Base-by-base conservation (phyloP, 2,888 invertebrate genomes). In the Germaria angustata region DNA sequence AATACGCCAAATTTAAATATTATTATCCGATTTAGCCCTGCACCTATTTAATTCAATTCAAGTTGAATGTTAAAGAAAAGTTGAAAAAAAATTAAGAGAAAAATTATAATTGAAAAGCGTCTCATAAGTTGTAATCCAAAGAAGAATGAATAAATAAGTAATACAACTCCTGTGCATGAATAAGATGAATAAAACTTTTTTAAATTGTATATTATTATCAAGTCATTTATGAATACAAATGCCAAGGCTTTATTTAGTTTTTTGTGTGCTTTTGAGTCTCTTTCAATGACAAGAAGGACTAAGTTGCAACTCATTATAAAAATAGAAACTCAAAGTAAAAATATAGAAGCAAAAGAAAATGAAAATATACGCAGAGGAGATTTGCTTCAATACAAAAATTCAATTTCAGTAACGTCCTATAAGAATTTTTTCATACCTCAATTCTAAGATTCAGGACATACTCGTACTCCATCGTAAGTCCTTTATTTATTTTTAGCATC, bases 151-250 rank as follows among this genome's bases (percentile, higher is more conserved):
- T 51, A 46, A 71, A 36, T 36, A 75, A 65, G 65, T 66, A 46
- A 71, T 80, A 46, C 49, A 57, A 65, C 66, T 59, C 66, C 32
- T 59, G 41, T 59, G 34, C 44, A 59, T 53, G 41, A 34, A 77
- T 61, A 41, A 76, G 57, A 44, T 75, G 34, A 49, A 69, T 59
- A 20, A 79, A 79, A 79, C 55, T 41, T 73, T 59, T 51, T 44
- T 73, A 66, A 73, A 73, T 80, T 80, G 72, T 24, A 80, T 68
- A 66, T 73, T 80, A 80, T 80, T 80, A 73, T 80, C 59, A 51
- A 68, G 66, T 66, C 79, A 73, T 66, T 79, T 79, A 36, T 36
- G 73, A 80, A 73, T 24, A 66, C 15, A 34, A 59, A 51, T 63
- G 24, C 11, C 3, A 59, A 57, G 57, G 15, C 28, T 65, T 71